Evolutionary conservation across 1,140 invertebrate genomes (phyloP), one percentile per base, ranked within the genome.

Genomic region (Antheraea pernyi): DNA sequence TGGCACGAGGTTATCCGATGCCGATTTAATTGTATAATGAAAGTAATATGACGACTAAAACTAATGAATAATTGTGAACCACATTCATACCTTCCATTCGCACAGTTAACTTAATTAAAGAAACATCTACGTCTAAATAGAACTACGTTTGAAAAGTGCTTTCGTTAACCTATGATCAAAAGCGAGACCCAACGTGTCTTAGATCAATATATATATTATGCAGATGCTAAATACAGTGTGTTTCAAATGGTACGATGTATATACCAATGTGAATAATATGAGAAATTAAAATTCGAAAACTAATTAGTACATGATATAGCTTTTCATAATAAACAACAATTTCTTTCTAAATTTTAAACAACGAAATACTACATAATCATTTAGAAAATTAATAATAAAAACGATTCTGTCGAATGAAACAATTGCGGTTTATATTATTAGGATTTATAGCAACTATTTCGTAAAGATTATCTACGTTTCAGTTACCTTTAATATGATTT

Each of bases 371-470:
- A 77, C 82, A 84, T 78, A 86, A 79, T 79, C 73, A 84, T 82
- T 87, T 63, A 75, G 42, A 82, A 85, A 87, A 84, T 73, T 69
- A 86, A 83, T 78, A 78, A 75, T 30, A 16, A 86, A 86, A 80
- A 78, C 77, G 78, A 77, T 86, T 75, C 65, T 75, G 79, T 82
- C 65, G 70, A 37, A 61, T 65, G 80, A 89, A 85, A 86, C 79
- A 84, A 84, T 82, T 74, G 79, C 81, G 74, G 76, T 81, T 59
- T 82, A 82, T 79, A 75, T 80, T 67, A 75, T 80, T 86, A 91
- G 81, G 86, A 86, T 83, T 84, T 86, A 88, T 82, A 89, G 85
- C 84, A 88, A 89, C 89, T 90, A 88, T 91, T 89, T 87, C 78
- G 80, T 91, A 90, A 86, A 90, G 77, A 83, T 89, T 89, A 88